These are phyloP conservation scores for Strongylocentrotus purpuratus DNA, from an alignment of 35 echinoderm and acorn worm species.

Conservation along the genomic window DNA sequence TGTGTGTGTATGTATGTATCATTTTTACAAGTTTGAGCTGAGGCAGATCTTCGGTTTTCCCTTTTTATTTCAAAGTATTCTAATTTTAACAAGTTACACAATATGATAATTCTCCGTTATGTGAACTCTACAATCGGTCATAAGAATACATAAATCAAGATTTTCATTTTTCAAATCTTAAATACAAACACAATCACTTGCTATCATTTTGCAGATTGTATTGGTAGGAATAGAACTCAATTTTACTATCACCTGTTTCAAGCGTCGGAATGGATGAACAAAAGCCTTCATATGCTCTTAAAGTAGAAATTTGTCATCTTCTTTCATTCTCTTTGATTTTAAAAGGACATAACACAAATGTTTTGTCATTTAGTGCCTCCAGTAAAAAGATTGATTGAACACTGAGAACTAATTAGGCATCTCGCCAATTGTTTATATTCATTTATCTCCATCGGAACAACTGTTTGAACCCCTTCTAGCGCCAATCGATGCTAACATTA, in stretches of 20 bases:
- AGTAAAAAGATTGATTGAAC: neutral
- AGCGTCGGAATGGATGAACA: neutral
- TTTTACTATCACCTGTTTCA: neutral
- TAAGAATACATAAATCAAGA: neutral
- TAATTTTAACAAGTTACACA: neutral
- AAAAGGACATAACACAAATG: neutral
- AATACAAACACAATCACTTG: no score
- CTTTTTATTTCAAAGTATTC: no score
- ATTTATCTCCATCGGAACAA: slow-evolving; percentile 17
- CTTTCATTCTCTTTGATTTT: neutral
- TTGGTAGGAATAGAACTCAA: neutral
- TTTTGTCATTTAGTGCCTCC: neutral
- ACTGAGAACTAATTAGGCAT: slow-evolving; percentile 17
- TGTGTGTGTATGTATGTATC: no score
- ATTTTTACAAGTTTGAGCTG: no score
- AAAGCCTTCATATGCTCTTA: neutral
- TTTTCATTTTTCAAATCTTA: neutral
- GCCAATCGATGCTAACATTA: slow-evolving; percentile 1
- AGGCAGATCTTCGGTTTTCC: no score
- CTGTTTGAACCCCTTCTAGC: neutral
- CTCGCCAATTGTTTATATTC: slow-evolving; percentile 17
- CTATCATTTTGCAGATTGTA: neutral
- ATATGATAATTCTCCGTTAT: neutral
- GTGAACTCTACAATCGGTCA: neutral
- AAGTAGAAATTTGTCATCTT: neutral